Evolutionary conservation across 1,140 invertebrate species (phyloP).

Genomic region (Daktulosphaira vitifoliae): DNA sequence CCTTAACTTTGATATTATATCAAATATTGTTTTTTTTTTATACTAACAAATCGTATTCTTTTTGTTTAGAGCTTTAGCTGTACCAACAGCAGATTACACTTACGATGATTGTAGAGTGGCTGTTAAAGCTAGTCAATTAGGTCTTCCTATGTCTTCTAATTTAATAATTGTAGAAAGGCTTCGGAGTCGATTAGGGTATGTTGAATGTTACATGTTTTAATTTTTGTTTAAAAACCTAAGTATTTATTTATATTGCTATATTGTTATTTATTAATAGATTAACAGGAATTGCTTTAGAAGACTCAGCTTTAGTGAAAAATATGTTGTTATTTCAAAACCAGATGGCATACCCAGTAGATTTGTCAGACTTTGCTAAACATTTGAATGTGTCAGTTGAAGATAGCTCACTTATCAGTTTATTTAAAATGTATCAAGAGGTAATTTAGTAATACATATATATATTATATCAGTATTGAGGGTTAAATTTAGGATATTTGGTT

Average conservation of each 20-base stretch:
- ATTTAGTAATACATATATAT: not conserved
- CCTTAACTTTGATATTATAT: too few relatives aligned
- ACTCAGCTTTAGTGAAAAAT: conserved; percentile 20
- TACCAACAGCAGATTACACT: conserved; percentile 83
- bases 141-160: conserved; percentile 62
- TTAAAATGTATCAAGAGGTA: conserved; percentile 25
- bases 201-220: conserved; percentile 14
- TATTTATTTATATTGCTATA: too few relatives aligned
- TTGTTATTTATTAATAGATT: not conserved
- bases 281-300: conserved; percentile 15
- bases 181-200: conserved; percentile 58
- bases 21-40: not conserved
- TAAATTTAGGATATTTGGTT: too few relatives aligned
- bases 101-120: conserved; percentile 86
- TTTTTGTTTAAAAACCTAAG: not conserved
- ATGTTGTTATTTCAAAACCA: conserved; percentile 20
- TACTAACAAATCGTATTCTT: not conserved
- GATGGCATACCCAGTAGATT: not conserved
- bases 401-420: not conserved
- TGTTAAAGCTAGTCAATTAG: conserved; percentile 67
- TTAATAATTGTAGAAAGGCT: conserved; percentile 70
- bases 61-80: conserved; percentile 58
- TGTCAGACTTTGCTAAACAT: not conserved
- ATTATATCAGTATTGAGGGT: too few relatives aligned
- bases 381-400: conserved; percentile 13